Conservation (phyloP, 2,888 invertebrate genomes). For the Lydus trimaculatus region DNA sequence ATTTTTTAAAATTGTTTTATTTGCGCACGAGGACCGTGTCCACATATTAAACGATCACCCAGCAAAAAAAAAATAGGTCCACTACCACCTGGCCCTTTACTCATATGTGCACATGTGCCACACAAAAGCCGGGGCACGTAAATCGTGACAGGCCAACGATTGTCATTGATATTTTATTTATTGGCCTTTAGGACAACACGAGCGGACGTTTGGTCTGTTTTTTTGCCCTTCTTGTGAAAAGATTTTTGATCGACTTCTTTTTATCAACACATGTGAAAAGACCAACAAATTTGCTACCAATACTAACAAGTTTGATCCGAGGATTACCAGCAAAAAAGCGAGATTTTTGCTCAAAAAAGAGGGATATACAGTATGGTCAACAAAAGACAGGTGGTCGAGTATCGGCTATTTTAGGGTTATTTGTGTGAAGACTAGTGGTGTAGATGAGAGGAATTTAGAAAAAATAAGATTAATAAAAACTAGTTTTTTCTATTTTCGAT, state of each 20-base stretch:
- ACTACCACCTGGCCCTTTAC: constrained; percentile 43
- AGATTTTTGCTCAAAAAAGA: background rate
- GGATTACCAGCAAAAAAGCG: background rate
- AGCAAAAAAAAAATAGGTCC: constrained; percentile 18
- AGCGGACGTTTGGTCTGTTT: constrained; percentile 41
- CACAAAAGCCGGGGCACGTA: constrained; percentile 46
- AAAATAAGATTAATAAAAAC: too few species aligned
- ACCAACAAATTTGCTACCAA: constrained; percentile 1
- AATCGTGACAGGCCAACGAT: constrained; percentile 52
- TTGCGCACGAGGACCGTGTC: constrained; percentile 38
- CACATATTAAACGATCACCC: constrained; percentile 32
- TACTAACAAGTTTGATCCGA: background rate
- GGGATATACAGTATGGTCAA: constrained; percentile 20
- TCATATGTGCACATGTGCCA: constrained; percentile 45
- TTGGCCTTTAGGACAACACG: constrained; percentile 49
- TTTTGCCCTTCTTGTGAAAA: constrained; percentile 39
- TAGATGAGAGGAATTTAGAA: background rate
- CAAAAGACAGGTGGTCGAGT: constrained; percentile 30
- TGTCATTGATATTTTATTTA: constrained; percentile 62
- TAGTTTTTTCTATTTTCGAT: background rate
- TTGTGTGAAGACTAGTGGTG: background rate
- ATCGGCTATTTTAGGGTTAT: constrained; percentile 35
- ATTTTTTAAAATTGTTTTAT: constrained; percentile 16
- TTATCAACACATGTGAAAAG: background rate
- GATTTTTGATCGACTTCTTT: constrained; percentile 9